phyloP scores from a whole-genome alignment of 1,140 invertebrate species.

The Muscidifurax raptorellus region DNA sequence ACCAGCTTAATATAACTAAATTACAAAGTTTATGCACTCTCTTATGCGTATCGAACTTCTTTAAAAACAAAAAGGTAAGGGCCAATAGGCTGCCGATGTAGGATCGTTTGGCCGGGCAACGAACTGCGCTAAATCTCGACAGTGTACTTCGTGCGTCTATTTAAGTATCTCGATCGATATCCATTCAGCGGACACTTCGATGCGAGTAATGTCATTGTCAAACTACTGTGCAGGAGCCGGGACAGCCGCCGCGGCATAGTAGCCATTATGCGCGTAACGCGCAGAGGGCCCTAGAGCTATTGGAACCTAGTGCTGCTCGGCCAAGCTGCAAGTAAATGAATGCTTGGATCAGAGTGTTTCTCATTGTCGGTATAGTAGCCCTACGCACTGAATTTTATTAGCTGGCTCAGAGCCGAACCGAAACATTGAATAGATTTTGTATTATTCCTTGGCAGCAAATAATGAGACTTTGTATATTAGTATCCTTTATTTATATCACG shows the following conservation, averaged over 20 bases:
- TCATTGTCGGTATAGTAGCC: background rate
- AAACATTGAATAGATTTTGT: background rate
- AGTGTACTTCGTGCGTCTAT: background rate
- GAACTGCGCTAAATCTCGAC: constrained; percentile 12
- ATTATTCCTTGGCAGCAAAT: background rate
- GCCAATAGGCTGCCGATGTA: background rate
- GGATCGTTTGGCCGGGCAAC: background rate
- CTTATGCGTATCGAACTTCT: background rate
- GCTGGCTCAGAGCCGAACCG: background rate
- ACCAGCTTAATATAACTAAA: background rate
- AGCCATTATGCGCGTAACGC: constrained; percentile 9
- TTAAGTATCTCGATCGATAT: constrained; percentile 27
- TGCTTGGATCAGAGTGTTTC: background rate
- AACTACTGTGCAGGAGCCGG: background rate
- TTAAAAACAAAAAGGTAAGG: background rate
- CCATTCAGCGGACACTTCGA: constrained; percentile 9
- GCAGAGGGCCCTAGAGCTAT: constrained; percentile 1
- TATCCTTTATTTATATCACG: too few relatives aligned
- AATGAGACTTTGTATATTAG: too few relatives aligned
- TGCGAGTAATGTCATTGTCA: constrained; percentile 20
- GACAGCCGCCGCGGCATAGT: background rate
- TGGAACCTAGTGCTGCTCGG: background rate
- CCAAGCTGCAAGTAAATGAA: background rate
- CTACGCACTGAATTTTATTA: background rate
- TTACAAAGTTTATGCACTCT: background rate